Evolutionary conservation across 2,888 invertebrate species (phyloP), one percentile per base, ranked within the genome.

Genomic region (Drosophila demipolita): DNA sequence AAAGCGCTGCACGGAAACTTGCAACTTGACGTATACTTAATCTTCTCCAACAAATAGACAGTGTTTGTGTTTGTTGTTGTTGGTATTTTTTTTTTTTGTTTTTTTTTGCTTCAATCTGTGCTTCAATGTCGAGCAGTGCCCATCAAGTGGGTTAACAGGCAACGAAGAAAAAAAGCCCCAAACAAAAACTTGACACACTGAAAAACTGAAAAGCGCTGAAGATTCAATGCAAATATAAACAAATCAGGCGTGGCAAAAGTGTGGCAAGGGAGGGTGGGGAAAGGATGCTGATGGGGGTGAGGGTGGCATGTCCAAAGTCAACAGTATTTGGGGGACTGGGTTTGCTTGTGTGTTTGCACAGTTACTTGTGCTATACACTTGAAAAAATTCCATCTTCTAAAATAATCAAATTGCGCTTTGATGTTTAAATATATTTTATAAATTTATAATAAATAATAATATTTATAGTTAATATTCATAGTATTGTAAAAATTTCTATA

Each of bases 211-310:
- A 69, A 80, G 72, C 78, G 80, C 75, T 63, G 75, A 74, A 85
- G 82, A 88, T 88, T 86, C 83, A 86, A 86, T 83, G 88, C 80
- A 88, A 86, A 86, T 82, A 86, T 86, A 80, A 86, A 86, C 88
- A 86, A 86, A 86, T 88, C 85, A 86, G 73, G 63, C 57, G 52
- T 35, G 35, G 15, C 6, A 35, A 12, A 17, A 32, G 29, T 29
- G 54, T 35, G 35, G 15, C 6, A 38, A 12, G 20, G 29, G 6
- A 32, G 48, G 9, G n/a, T 26, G n/a, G 0, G 40, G 23, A 17
- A n/a, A 11, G 26, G 15, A 20, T 11, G 35, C 29, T 29, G 29
- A 29, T 29, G 29, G 42, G 6, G 17, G 2, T 1, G 38, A 12
- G 29, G 26, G 29, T 29, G 45, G 23, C 23, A 6, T 32, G 5